These are phyloP conservation scores for Sinonovacula constricta DNA, from an alignment of 1,140 invertebrate genomes.

Conservation along the genomic window DNA sequence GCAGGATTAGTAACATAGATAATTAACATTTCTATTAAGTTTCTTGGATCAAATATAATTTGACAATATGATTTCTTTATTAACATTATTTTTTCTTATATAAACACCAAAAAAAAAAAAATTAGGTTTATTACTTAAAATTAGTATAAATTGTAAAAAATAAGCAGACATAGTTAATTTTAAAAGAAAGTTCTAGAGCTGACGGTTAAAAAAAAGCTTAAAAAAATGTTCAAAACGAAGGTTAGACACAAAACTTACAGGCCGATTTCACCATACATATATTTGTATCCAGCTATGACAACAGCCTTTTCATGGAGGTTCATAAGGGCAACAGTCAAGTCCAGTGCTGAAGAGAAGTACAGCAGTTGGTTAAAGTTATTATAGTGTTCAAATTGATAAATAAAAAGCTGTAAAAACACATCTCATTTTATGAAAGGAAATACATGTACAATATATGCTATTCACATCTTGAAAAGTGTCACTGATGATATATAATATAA, in stretches of 20 bases:
- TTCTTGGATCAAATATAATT: too few relatives aligned
- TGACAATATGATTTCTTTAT: too few relatives aligned
- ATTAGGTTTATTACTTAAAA: too few relatives aligned
- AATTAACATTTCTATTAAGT: too few relatives aligned
- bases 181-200: neutral
- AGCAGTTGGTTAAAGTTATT: neutral
- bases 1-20: neutral
- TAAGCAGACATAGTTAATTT: too few relatives aligned
- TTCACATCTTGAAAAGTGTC: neutral
- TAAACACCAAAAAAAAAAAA: too few relatives aligned
- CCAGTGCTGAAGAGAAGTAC: conserved; percentile 14
- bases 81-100: too few relatives aligned
- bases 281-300: conserved; percentile 26
- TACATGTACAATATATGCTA: neutral
- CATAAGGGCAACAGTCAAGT: conserved; percentile 42
- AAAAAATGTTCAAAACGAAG: neutral
- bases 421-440: neutral
- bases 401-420: neutral
- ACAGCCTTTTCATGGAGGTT: conserved; percentile 23
- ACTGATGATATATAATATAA: neutral
- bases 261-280: conserved; percentile 44
- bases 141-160: too few relatives aligned
- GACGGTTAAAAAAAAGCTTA: neutral
- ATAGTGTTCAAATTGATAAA: neutral
- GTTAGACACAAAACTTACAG: conserved; percentile 46